Evolutionary conservation across 1,140 invertebrate genomes (phyloP).

Genomic region (Polypedilum pembai): DNA sequence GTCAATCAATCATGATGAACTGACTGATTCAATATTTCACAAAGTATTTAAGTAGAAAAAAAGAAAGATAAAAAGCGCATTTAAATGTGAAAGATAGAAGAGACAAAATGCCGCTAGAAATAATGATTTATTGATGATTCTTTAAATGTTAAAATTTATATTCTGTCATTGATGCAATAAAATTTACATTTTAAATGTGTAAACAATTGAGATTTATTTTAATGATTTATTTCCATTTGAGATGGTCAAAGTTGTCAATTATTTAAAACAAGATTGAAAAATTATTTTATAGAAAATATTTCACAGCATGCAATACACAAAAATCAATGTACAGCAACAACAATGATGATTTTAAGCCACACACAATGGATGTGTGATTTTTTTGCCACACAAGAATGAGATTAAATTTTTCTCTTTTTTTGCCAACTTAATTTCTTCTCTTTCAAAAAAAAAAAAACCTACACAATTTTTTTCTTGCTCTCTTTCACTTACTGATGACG

Average conservation of each 20-base stretch:
- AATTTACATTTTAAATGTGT: background rate
- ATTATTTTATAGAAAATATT: too few species aligned
- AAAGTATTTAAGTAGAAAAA: background rate
- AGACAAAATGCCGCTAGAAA: background rate
- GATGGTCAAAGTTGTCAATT: too few species aligned
- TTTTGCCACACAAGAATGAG: slow-evolving; percentile 1
- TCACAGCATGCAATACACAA: background rate
- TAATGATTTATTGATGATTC: slow-evolving; percentile 8
- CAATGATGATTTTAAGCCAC: background rate
- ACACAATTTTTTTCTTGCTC: background rate
- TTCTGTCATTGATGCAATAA: slow-evolving; percentile 12
- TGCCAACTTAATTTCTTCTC: slow-evolving; percentile 11
- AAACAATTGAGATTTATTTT: too few species aligned
- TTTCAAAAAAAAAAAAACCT: too few species aligned
- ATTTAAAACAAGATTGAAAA: too few species aligned
- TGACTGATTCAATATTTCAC: slow-evolving; percentile 1
- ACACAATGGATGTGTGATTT: background rate
- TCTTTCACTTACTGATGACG: background rate
- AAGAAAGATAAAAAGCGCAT: background rate
- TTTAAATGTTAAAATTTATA: background rate
- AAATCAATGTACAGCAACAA: background rate
- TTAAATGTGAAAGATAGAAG: background rate
- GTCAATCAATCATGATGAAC: slow-evolving; percentile 12
- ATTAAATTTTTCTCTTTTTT: background rate
- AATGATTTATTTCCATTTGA: too few species aligned